Percentiles rank a stretch among this genome's conserved stretches.
These are phyloP conservation scores for Smittia aterrima DNA, from an alignment of 2,888 invertebrate genomes.

Conservation along the genomic window DNA sequence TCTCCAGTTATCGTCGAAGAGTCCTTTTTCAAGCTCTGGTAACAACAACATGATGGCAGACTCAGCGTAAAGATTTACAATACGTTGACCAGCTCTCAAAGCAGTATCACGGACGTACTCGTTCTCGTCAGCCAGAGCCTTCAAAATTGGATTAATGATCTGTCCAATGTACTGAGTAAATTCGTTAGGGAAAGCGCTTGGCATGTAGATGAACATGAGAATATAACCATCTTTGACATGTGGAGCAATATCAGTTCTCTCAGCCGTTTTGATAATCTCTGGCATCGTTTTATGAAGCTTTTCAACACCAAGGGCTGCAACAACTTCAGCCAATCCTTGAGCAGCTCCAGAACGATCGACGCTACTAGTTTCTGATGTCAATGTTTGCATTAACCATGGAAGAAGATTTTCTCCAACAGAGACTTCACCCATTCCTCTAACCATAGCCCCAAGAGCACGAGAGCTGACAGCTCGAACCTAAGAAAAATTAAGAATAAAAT, in stretches of 20 bases:
- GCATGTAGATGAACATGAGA: conserved; percentile 99
- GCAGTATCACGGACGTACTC: conserved; percentile 98
- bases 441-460: conserved; percentile 95
- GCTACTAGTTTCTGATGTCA: conserved; percentile 91
- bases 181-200: conserved; percentile 91
- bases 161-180: conserved; percentile 95
- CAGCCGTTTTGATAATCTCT: conserved; percentile 90
- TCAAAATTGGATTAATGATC: conserved; percentile 94
- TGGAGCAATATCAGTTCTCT: conserved; percentile 88
- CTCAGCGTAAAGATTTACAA: conserved; percentile 94
- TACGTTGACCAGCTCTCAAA: conserved; percentile 91
- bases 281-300: conserved; percentile 97
- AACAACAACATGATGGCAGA: conserved; percentile 88
- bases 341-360: conserved; percentile 96
- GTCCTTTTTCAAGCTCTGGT: conserved; percentile 88
- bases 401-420: conserved; percentile 88
- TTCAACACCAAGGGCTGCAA: conserved; percentile 91
- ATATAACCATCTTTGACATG: conserved; percentile 99
- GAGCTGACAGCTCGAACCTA: conserved; percentile 89
- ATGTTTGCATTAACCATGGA: conserved; percentile 97
- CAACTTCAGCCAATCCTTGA: conserved; percentile 95
- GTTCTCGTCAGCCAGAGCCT: conserved; percentile 97
- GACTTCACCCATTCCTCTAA: conserved; percentile 93
- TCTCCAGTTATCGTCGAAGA: conserved; percentile 99
- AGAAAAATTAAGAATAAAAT: conserved; percentile 49